These are phyloP conservation scores for Aurelia sp. DNA, from an alignment of 30 jellyfish, hydroid and myxozoan species.

Conservation along the genomic window DNA sequence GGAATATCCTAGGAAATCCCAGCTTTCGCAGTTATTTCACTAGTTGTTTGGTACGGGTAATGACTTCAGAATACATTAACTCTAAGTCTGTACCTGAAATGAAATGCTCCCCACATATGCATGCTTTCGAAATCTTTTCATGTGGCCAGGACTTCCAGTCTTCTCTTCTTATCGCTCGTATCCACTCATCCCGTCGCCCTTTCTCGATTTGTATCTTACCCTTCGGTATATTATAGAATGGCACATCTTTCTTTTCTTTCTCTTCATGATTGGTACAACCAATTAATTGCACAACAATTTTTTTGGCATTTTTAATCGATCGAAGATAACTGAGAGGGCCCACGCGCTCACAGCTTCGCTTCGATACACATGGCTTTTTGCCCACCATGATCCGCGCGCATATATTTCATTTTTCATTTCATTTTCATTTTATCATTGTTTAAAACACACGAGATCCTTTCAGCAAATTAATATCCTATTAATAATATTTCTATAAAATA, in stretches of 20 bases:
- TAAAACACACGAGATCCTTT: no score
- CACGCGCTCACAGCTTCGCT: constrained; percentile 9
- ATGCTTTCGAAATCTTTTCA: constrained; percentile 38
- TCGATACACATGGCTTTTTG: neutral
- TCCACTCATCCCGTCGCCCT: constrained; percentile 47
- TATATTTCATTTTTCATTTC: no score
- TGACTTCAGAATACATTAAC: neutral
- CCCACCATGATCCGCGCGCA: constrained; percentile 47
- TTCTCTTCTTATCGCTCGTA: constrained; percentile 33
- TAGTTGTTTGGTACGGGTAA: no score
- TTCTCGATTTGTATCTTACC: constrained; percentile 44
- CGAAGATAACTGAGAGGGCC: neutral
- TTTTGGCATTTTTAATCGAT: constrained; percentile 22
- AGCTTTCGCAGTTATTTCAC: no score
- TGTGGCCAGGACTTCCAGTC: constrained; percentile 45
- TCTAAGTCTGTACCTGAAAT: constrained; percentile 25
- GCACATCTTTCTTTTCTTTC: constrained; percentile 6
- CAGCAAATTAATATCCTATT: no score
- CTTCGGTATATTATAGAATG: constrained; percentile 38
- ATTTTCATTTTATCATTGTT: no score
- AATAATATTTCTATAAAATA: no score
- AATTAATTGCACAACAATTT: constrained; percentile 63
- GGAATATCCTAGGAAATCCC: no score
- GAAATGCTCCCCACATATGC: constrained; percentile 40
- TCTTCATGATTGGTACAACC: constrained; percentile 26